Evolutionary conservation across 2,113 vertebrate genomes (phyloP).

Genomic region (Pseudorectes ferrugineus): DNA sequence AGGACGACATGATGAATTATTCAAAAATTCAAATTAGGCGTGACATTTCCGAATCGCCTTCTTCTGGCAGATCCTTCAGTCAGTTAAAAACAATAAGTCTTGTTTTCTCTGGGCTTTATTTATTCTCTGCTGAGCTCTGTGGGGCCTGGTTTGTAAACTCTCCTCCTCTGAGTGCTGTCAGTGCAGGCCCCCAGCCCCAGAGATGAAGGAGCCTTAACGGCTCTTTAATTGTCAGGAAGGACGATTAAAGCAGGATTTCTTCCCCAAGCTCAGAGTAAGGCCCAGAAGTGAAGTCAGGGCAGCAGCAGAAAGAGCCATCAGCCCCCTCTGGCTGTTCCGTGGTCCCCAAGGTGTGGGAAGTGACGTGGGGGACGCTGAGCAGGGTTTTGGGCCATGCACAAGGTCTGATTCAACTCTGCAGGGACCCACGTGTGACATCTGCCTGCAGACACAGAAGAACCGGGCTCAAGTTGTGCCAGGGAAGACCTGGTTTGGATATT

Average conservation of each 20-base stretch:
- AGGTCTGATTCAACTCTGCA: not conserved
- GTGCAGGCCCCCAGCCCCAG: not conserved
- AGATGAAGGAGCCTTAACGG: not conserved
- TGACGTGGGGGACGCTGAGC: rapidly evolving
- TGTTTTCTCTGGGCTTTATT: not conserved
- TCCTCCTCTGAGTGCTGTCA: not conserved
- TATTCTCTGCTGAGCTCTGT: not conserved
- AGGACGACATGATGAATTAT: constrained; percentile 37
- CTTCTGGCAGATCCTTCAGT: constrained; percentile 2
- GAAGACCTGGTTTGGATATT: not conserved
- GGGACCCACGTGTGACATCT: not conserved
- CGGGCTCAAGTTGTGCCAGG: not conserved
- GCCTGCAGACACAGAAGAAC: not conserved
- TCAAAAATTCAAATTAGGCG: constrained; percentile 49
- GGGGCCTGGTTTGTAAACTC: not conserved
- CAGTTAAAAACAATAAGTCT: constrained; percentile 9
- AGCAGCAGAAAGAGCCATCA: not conserved
- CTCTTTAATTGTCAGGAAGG: not conserved
- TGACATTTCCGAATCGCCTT: constrained; percentile 29
- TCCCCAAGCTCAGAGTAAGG: not conserved
- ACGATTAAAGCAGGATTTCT: not conserved
- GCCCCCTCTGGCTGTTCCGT: rapidly evolving
- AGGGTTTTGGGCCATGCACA: rapidly evolving
- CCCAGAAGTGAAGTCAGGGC: not conserved
- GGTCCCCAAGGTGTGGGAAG: not conserved